A percentile compares a stretch with the other conserved stretches of the same genome.
phyloP scores from a whole-genome alignment of 2,113 vertebrate species.

The Isichthys henryi region DNA sequence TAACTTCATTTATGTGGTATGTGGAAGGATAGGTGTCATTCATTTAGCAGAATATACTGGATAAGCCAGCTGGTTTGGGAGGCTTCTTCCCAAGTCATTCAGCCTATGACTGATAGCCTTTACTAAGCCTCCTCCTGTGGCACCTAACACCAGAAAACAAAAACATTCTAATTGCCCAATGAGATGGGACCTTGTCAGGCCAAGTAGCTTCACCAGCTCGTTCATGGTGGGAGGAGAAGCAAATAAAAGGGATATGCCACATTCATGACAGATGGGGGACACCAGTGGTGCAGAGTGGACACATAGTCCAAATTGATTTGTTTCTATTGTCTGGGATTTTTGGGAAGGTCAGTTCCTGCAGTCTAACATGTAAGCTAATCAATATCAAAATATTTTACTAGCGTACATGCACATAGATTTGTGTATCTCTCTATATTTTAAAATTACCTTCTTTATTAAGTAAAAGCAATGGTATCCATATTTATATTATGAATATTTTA shows the following conservation, averaged over 20 bases:
- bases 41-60: neutral
- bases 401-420: neutral
- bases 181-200: conserved; percentile 45
- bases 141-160: conserved; percentile 46
- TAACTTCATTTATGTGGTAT: neutral
- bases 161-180: conserved; percentile 67
- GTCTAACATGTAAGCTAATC: conserved; percentile 38
- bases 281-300: conserved; percentile 56
- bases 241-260: conserved; percentile 42
- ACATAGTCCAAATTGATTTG: conserved; percentile 57
- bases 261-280: conserved; percentile 60
- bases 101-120: conserved; percentile 51
- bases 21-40: neutral
- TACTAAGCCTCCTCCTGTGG: conserved; percentile 39
- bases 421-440: neutral
- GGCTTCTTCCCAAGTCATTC: conserved; percentile 35
- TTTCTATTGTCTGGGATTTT: conserved; percentile 56
- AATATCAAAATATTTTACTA: neutral
- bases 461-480: neutral
- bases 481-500: neutral
- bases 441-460: neutral
- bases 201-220: conserved; percentile 54
- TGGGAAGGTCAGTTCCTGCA: conserved; percentile 32
- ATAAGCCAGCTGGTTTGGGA: neutral
- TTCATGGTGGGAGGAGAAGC: conserved; percentile 21